Evolutionary conservation across 1,140 invertebrate genomes (phyloP), one percentile per base, ranked within the genome.

Genomic region (Lineus longissimus): DNA sequence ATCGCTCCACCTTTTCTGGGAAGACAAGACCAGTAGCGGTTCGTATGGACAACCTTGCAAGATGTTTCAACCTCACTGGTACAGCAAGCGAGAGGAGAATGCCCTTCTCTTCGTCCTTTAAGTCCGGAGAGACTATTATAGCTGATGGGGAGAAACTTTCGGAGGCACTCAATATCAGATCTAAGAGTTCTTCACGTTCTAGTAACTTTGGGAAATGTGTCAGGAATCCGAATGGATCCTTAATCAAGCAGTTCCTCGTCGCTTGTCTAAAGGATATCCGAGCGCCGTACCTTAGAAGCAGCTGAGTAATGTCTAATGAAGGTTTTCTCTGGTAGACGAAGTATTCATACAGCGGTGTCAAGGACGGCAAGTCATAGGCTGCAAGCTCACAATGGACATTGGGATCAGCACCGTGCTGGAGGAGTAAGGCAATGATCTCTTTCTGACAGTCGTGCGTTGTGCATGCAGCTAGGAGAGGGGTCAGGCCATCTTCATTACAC

Each of bases 371-470:
- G 19, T 19, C n/a, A n/a, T 51, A 27, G 4, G 47, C 6, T 4
- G 25, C 47, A n/a, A 23, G 4, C 19, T 19, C 47, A 27, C 0
- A 95, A 81, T 70, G 11, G 88, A 89, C 4, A 15, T 36, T 36
- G 6, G 33, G 33, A 64, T 73, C 31, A 71, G 81, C 67, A 57
- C 80, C 65, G 63, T 70, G 27, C 67, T 76, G 30, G 22, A 81
- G 68, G 6, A 81, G 65, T 87, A 88, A 4, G 85, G 83, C 0
- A 86, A 85, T 43, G 89, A 87, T 62, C 90, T 78, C 74, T 93
- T 93, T 0, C 91, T 91, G 76, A 90, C 90, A 27, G 90, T 89
- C 31, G 86, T 84, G 65, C 0, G 90, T 92, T 6, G 94, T 89
- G 78, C 94, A 92, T 7, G 95, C 83, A 0, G 92, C 88, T 0